These are phyloP conservation scores for Rhyacichthys aspro DNA, from an alignment of 2,797 vertebrate species.

Conservation along the genomic window DNA sequence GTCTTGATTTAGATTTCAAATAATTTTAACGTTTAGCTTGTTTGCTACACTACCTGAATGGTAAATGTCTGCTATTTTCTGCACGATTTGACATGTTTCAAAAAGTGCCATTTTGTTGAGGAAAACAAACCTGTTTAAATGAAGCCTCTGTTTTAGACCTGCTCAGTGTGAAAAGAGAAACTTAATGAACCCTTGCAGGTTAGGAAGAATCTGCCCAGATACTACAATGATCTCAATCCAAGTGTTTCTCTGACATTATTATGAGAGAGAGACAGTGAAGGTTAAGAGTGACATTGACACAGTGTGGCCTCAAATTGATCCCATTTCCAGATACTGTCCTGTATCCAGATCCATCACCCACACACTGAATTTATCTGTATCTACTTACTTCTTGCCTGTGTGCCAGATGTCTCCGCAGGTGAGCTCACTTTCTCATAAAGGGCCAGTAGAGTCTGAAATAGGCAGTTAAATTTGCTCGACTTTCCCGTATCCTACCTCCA, in stretches of 20 bases:
- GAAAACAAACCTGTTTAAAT: too few relatives aligned
- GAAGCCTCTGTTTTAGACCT: too few relatives aligned
- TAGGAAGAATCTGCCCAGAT: neutral
- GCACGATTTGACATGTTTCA: too few relatives aligned
- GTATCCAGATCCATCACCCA: conserved; percentile 10
- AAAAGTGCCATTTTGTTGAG: too few relatives aligned
- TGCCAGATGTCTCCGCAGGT: conserved; percentile 3
- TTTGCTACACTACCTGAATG: too few relatives aligned
- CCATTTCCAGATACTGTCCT: conserved; percentile 34
- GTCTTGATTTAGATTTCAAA: too few relatives aligned
- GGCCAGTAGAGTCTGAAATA: conserved; percentile 20
- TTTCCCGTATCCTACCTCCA: conserved; percentile 58
- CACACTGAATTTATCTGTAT: conserved; percentile 1
- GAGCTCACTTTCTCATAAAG: conserved; percentile 10
- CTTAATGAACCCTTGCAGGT: too few relatives aligned
- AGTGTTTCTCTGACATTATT: conserved; percentile 1
- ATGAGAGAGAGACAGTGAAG: conserved; percentile 22
- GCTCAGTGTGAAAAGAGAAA: too few relatives aligned
- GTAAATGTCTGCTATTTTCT: too few relatives aligned
- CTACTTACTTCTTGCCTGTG: conserved; percentile 15
- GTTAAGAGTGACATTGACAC: conserved; percentile 20
- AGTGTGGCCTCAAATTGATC: conserved; percentile 32
- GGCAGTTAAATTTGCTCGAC: conserved; percentile 48
- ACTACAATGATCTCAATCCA: neutral
- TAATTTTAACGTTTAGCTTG: too few relatives aligned